Percentiles rank a stretch among this genome's conserved stretches.
These are phyloP conservation scores for Platycnemis pennipes DNA, from an alignment of 2,888 invertebrate species.

Conservation along the genomic window DNA sequence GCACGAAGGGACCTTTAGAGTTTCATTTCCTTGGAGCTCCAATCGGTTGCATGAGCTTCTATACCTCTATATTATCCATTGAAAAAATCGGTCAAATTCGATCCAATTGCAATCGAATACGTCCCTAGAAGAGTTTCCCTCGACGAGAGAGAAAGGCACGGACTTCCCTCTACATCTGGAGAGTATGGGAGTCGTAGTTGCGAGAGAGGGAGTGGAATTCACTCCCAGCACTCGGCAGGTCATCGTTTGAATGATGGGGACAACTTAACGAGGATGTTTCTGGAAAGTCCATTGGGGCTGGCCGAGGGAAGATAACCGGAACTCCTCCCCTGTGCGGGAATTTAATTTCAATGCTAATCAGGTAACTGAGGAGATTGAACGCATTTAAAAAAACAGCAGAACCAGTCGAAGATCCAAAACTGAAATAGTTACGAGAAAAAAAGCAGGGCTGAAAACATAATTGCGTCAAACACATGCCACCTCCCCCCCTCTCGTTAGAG, in stretches of 20 bases:
- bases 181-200: not conserved
- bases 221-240: not conserved
- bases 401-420: no score
- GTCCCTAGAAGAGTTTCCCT: no score
- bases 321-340: not conserved
- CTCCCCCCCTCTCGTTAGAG: no score
- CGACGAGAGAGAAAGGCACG: not conserved
- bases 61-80: no score
- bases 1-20: no score
- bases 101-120: no score
- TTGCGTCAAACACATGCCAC: no score
- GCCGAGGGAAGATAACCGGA: not conserved
- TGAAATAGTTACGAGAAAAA: no score
- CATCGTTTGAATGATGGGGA: not conserved
- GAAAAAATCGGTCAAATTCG: no score
- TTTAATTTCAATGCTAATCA: constrained; percentile 22
- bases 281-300: not conserved
- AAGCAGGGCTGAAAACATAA: no score
- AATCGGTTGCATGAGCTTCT: no score
- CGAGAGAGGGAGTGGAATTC: not conserved
- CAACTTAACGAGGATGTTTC: not conserved
- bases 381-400: not conserved
- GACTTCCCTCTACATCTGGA: not conserved
- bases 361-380: not conserved
- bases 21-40: no score